Conservation (phyloP, 2,888 invertebrate species). For the Cephus pulcher region DNA sequence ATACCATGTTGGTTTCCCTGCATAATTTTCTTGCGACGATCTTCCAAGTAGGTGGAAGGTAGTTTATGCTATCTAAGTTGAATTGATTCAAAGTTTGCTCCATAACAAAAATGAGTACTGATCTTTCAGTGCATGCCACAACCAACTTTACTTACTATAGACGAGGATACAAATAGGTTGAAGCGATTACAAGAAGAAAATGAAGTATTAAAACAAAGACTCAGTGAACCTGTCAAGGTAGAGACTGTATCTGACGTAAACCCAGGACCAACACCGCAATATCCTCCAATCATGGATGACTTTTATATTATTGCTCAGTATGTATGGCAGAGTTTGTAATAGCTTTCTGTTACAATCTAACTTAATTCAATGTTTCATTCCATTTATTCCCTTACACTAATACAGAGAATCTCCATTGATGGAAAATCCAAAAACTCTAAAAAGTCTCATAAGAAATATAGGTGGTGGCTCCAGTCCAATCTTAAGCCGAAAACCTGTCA, state of each 20-base stretch:
- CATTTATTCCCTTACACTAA: background rate
- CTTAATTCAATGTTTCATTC: too few relatives aligned
- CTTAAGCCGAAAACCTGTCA: constrained; percentile 74
- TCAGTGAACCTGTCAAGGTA: constrained; percentile 69
- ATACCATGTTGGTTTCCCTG: constrained; percentile 88
- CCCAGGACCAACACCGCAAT: constrained; percentile 76
- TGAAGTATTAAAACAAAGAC: constrained; percentile 73
- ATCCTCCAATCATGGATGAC: constrained; percentile 88
- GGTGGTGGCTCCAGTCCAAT: constrained; percentile 84
- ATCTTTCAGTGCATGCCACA: constrained; percentile 82
- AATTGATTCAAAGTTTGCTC: too few relatives aligned
- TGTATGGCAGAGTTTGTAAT: constrained; percentile 49
- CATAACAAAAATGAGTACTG: too few relatives aligned
- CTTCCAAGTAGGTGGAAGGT: constrained; percentile 72
- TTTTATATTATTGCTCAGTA: constrained; percentile 91
- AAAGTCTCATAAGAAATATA: constrained; percentile 84
- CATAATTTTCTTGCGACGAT: constrained; percentile 94
- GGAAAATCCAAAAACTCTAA: constrained; percentile 76
- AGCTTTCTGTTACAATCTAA: constrained; percentile 48
- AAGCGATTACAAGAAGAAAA: constrained; percentile 88
- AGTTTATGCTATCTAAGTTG: constrained; percentile 14
- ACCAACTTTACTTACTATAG: constrained; percentile 86
- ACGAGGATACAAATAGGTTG: constrained; percentile 85
- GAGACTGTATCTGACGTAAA: constrained; percentile 72
- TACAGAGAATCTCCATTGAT: constrained; percentile 67